Evolutionary conservation across 2,797 vertebrate species (phyloP).

Genomic region (Prionace glauca): DNA sequence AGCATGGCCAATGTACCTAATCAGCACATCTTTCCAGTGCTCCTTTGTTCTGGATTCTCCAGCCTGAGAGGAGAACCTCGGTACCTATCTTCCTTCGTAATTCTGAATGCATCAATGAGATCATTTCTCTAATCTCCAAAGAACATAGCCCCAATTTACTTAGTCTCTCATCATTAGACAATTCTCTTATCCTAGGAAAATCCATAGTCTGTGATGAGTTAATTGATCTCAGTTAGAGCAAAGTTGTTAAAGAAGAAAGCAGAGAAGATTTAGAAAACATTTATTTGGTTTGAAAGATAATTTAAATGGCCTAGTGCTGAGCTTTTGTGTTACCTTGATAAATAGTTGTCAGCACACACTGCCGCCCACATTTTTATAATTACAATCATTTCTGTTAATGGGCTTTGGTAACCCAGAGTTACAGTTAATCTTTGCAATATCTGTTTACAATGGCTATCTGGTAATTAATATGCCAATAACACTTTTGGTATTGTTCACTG

Average conservation of each 20-base stretch:
- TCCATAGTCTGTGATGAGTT: not conserved
- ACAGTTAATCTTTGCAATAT: conserved; percentile 18
- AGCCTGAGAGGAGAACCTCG: no score
- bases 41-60: no score
- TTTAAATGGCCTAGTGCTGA: not conserved
- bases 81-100: no score
- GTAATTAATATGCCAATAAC: conserved; percentile 19
- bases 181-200: no score
- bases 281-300: not conserved
- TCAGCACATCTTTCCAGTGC: no score
- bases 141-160: no score
- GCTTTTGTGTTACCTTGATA: not conserved
- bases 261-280: not conserved
- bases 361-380: not conserved
- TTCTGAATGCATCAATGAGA: no score
- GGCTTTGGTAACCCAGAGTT: not conserved
- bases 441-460: not conserved
- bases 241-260: not conserved
- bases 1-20: no score
- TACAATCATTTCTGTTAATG: not conserved
- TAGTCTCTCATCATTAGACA: no score
- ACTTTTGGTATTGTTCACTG: not conserved
- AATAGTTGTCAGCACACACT: not conserved
- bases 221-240: not conserved
- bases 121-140: no score